phyloP scores from a whole-genome alignment of 1,140 invertebrate species.

The Sycophaga agraensis region DNA sequence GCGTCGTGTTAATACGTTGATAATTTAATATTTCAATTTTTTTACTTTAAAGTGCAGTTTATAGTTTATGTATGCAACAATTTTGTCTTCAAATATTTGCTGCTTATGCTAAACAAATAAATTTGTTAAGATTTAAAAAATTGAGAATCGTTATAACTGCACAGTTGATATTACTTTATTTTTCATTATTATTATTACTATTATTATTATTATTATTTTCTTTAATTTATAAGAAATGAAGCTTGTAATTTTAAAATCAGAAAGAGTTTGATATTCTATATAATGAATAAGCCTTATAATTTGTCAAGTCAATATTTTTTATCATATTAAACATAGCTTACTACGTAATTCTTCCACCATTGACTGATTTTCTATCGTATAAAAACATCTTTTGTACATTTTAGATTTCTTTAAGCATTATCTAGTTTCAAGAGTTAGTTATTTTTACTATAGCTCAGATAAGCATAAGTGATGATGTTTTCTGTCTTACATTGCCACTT shows the following conservation, averaged over 20 bases:
- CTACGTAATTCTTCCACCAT: slow-evolving; percentile 36
- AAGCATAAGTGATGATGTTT: slow-evolving; percentile 25
- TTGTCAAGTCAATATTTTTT: slow-evolving; percentile 20
- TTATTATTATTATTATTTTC: too few relatives aligned
- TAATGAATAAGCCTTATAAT: slow-evolving; percentile 17
- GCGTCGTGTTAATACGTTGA: slow-evolving; percentile 20
- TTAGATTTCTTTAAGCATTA: slow-evolving; percentile 34
- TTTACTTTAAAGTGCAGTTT: slow-evolving; percentile 12
- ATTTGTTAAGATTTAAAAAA: slow-evolving; percentile 24
- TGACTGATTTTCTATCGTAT: slow-evolving; percentile 40
- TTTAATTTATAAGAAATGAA: too few relatives aligned
- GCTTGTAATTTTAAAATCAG: slow-evolving; percentile 18
- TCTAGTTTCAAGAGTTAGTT: slow-evolving; percentile 39
- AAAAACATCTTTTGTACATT: slow-evolving; percentile 38
- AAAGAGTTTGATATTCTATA: neutral
- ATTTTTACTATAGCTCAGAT: slow-evolving; percentile 30
- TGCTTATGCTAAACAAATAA: slow-evolving; percentile 9
- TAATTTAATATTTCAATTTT: slow-evolving; percentile 16
- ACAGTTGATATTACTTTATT: slow-evolving; percentile 24
- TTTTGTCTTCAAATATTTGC: slow-evolving; percentile 14
- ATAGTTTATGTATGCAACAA: slow-evolving; percentile 29
- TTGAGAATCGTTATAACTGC: slow-evolving; percentile 2
- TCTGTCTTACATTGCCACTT: slow-evolving; percentile 14
- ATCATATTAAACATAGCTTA: slow-evolving; percentile 26
- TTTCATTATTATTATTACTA: slow-evolving; percentile 11